Evolutionary conservation across 2,113 vertebrate genomes (phyloP), one percentile per base, ranked within the genome.

Genomic region (Cyanoramphus novaezelandiae): DNA sequence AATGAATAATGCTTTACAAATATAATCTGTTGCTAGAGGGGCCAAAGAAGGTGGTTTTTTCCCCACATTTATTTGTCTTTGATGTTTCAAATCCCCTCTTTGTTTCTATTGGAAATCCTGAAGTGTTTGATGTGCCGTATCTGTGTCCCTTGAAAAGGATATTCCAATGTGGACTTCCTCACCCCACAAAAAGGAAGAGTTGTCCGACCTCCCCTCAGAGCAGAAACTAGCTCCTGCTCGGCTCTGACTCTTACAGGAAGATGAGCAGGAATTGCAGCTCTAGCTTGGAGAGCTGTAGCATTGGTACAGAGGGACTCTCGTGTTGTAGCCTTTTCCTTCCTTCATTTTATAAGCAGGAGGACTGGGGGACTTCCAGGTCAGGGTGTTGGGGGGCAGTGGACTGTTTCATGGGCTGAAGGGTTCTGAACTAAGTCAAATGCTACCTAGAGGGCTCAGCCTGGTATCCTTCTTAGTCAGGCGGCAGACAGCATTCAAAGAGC

Each of bases 41-140:
- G 46, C 44, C 82, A 70, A 93, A 81, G 53, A 96, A 91, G 81
- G 43, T 72, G 14, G 14, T 65, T 91, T 69, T 83, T 63, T 2
- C 1, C 21, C 39, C 46, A 69, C 82, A 85, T 93, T 93, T 95
- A 86, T 94, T 93, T 87, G 41, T 91, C 70, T 96, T 87, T 95
- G 95, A 93, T 93, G 82, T 89, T 96, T 95, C 91, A 96, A 94
- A 94, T 93, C 85, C 81, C 46, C 46, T 92, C 91, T 82, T 92
- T 87, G 70, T 62, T 93, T 91, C 78, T 91, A 85, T 92, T 41
- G 76, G 59, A 93, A 93, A 89, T 85, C 74, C 59, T 10, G 1
- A 72, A 39, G 43, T 55, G 74, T 96, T 96, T 90, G 91, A 95
- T 96, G 88, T 96, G 75, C 82, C 19, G 2, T 92, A 93, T 93